Evolutionary conservation across 2,888 invertebrate genomes (phyloP), one percentile per base, ranked within the genome.

Genomic region (Plebejus argus): DNA sequence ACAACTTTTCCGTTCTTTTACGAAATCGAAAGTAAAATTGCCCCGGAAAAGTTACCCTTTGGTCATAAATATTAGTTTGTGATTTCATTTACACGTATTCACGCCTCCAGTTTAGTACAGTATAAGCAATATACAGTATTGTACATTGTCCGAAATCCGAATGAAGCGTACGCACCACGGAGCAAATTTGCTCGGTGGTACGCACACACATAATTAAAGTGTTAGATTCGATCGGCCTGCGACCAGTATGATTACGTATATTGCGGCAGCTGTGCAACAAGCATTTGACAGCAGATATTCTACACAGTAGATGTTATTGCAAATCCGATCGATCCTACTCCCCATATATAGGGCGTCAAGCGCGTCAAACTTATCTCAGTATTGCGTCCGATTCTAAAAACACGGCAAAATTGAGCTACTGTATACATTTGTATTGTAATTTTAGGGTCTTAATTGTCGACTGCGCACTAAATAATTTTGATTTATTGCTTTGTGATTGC

Each of bases 401-500:
- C 3, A 49, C 15, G 18, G 5, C 53, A 18, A 4, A 53, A 5
- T 18, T 53, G 15, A 53, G 53, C 18, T 53, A 53, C 53, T 53
- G 53, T 18, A 53, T 1, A 53, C 18, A 53, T 53, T 53, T 18
- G 1, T 53, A 53, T 53, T 53, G 18, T 53, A 4, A 53, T 90
- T 66, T 91, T 87, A 85, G 85, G 80, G 83, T 84, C 87, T 87
- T 91, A 92, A 92, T 92, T 92, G 92, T 91, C 91, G 87, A 86
- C 84, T 90, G 86, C 88, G 86, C 89, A 88, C 86, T 88, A 87
- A 90, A 92, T 93, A 91, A 92, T 92, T 93, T 93, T 94, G 94
- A 94, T 94, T 94, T 93, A 93, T 93, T 81, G 89, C 89, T 88
- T 91, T 90, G 89, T 91, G 92, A 94, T 93, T 93, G 93, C 87